Percentiles rank a stretch among this genome's conserved stretches.
phyloP scores from a whole-genome alignment of 2,797 vertebrate species.

The Coregonus suidteri region DNA sequence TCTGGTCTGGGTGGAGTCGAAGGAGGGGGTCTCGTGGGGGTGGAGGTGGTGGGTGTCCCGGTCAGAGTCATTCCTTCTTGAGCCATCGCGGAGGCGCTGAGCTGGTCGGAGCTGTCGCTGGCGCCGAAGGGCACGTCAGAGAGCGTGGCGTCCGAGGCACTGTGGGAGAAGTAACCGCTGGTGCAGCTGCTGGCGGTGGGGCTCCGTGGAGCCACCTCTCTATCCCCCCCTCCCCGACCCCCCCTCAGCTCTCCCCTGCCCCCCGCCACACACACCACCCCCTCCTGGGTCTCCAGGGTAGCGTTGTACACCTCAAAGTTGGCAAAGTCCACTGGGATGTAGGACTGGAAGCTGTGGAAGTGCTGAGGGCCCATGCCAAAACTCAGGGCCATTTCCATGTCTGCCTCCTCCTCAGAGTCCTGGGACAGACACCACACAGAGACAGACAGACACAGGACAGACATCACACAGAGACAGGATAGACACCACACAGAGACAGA shows the following conservation, averaged over 20 bases:
- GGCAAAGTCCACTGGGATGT: conserved; percentile 93
- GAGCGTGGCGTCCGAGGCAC: conserved; percentile 92
- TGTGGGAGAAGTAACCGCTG: conserved; percentile 97
- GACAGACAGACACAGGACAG: not conserved
- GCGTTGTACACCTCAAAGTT: conserved; percentile 98
- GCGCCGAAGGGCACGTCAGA: conserved; percentile 88
- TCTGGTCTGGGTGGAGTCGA: conserved; percentile 59
- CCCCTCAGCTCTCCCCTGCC: conserved; percentile 45
- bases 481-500: not conserved
- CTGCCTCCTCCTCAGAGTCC: conserved; percentile 93
- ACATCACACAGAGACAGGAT: too few species aligned
- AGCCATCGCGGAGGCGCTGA: conserved; percentile 67
- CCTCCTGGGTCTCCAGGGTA: conserved; percentile 80
- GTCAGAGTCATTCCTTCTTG: conserved; percentile 59
- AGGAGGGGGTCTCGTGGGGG: conserved; percentile 61
- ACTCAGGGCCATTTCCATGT: conserved; percentile 70
- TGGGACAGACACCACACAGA: conserved; percentile 65
- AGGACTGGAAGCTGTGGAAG: conserved; percentile 77
- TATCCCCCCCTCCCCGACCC: conserved; percentile 30
- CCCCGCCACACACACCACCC: conserved; percentile 20
- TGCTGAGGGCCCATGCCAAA: conserved; percentile 61
- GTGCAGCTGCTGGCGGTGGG: conserved; percentile 96
- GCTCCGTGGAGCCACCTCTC: conserved; percentile 82
- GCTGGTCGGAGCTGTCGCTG: conserved; percentile 92
- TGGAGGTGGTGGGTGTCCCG: conserved; percentile 53